A percentile compares a stretch with the other conserved stretches of the same genome.
Evolutionary conservation across 2,113 vertebrate species (phyloP).

Genomic region (Hypanus sabinus): DNA sequence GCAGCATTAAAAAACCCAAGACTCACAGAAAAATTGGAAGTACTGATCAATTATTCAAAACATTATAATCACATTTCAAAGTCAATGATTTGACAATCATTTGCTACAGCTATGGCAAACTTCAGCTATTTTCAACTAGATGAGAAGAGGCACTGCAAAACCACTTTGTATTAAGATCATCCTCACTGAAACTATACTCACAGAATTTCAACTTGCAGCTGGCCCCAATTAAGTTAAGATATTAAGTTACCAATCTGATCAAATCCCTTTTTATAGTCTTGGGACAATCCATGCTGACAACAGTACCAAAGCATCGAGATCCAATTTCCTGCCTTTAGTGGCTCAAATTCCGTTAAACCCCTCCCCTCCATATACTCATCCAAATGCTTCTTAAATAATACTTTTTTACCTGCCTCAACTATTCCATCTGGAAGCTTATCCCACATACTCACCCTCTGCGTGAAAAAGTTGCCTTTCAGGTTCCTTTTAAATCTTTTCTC

Average conservation of each 20-base stretch:
- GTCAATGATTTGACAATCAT: not conserved
- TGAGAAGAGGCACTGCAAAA: not conserved
- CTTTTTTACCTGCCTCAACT: too few relatives aligned
- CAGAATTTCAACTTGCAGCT: constrained; percentile 5
- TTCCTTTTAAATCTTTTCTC: too few relatives aligned
- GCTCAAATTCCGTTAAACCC: too few relatives aligned
- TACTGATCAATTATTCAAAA: not conserved
- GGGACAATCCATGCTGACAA: too few relatives aligned
- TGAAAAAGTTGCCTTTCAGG: too few relatives aligned
- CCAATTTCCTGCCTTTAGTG: too few relatives aligned
- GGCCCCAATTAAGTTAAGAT: not conserved
- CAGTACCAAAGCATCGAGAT: too few relatives aligned
- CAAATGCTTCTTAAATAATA: too few relatives aligned
- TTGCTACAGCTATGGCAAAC: not conserved
- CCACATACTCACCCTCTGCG: too few relatives aligned
- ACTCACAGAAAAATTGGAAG: not conserved
- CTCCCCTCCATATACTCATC: too few relatives aligned
- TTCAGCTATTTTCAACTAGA: not conserved
- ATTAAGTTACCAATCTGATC: not conserved
- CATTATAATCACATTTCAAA: not conserved
- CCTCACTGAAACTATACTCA: not conserved
- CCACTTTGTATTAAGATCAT: not conserved
- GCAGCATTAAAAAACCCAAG: not conserved
- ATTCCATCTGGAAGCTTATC: too few relatives aligned
- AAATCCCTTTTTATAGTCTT: not conserved